Evolutionary conservation across 2,797 vertebrate species (phyloP), one percentile per base, ranked within the genome.

Genomic region (Liparis tanakae): DNA sequence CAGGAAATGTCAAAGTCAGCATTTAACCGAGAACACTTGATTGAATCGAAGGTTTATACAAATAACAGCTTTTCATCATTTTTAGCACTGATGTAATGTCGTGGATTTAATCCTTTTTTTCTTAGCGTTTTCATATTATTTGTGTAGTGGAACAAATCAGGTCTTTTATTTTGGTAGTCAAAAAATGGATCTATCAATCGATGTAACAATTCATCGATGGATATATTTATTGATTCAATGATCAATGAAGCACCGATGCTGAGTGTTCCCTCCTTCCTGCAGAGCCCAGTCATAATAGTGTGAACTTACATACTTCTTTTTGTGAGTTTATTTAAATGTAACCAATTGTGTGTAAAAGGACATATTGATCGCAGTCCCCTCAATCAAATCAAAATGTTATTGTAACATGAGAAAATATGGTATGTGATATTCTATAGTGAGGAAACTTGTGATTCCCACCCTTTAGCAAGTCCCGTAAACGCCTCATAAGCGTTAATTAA

Each of bases 401-500:
- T 2, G 17, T 18, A n/a, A 48, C 18, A 30, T 54, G 0, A 30
- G 20, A 7, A 53, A 25, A 53, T 20, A 13, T 53, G 1, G 10
- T 30, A 57, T 37, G 8, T 33, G 9, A 55, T 55, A 30, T 7
- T 55, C 13, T 55, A 17, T 17, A 33, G 14, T 17, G 54, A 56
- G 2, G 55, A 57, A 34, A 34, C 55, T 34, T 57, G 30, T 54
- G 51, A 54, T 57, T 34, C 34, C 34, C 54, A 56, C 14, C 17
- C 8, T 57, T 57, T 7, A 53, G 51, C 22, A 34, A 53, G 9
- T 44, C 33, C 14, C 36, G n/a, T 7, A 13, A 56, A 60, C 4
- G 33, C 51, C 36, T 22, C 15, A 0, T 37, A 10, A 80, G 33
- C 58, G 62, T 51, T 70, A 43, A 78, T 72, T 50, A 71, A 79